A percentile compares a stretch with the other conserved stretches of the same genome.
Evolutionary conservation across 1,140 invertebrate genomes (phyloP).

Genomic region (Bombus sylvicola): DNA sequence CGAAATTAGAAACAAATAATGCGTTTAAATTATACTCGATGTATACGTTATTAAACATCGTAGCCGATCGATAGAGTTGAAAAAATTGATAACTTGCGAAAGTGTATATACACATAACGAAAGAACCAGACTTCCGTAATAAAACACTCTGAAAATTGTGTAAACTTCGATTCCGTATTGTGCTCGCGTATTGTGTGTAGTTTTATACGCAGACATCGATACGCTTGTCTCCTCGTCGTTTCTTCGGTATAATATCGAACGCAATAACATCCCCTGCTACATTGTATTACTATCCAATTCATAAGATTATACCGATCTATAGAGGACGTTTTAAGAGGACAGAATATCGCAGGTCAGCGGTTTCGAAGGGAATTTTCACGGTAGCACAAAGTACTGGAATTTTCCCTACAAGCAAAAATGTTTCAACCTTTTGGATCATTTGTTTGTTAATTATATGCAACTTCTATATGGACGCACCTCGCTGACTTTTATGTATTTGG

Average conservation of each 20-base stretch:
- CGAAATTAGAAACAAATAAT: not conserved
- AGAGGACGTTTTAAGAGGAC: not conserved
- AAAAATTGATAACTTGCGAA: not conserved
- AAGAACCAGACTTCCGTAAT: not conserved
- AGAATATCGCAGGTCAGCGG: not conserved
- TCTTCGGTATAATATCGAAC: conserved; percentile 1
- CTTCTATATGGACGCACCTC: too few species aligned
- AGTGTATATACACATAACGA: not conserved
- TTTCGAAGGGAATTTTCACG: conserved; percentile 11
- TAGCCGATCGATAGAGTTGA: not conserved
- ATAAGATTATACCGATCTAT: not conserved
- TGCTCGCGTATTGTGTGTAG: not conserved
- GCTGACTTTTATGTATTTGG: too few species aligned
- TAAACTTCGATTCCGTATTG: not conserved
- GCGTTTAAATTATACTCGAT: not conserved
- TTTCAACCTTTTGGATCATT: not conserved
- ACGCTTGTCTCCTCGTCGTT: not conserved
- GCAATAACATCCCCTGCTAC: not conserved
- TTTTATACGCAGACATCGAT: not conserved
- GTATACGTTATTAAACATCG: not conserved
- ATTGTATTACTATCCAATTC: conserved; percentile 19
- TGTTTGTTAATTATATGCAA: too few species aligned
- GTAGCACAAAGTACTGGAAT: not conserved
- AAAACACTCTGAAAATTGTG: not conserved
- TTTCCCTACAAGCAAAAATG: too few species aligned